Percentiles rank a stretch among this genome's conserved stretches.
Conservation (phyloP, 2,888 invertebrate species). For the Parnassius orleans region DNA sequence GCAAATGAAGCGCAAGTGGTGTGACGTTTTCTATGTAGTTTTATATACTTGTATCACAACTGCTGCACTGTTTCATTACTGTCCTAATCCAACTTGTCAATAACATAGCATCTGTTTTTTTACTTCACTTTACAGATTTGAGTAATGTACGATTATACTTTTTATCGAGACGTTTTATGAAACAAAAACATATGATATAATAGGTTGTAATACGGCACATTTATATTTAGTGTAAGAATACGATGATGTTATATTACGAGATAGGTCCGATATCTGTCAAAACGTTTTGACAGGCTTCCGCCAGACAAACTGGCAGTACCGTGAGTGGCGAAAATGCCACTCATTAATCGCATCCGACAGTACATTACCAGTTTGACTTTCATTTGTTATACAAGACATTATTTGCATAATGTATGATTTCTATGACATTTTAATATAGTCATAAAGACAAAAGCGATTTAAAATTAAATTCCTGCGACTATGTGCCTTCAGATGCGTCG, state of each 20-base stretch:
- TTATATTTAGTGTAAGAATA: slow-evolving; percentile 33
- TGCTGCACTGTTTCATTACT: neutral
- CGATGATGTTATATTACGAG: slow-evolving; percentile 35
- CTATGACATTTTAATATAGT: slow-evolving; percentile 20
- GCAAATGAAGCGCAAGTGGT: too few relatives aligned
- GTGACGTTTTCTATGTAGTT: too few relatives aligned
- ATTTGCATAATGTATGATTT: slow-evolving; percentile 35
- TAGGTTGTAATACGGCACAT: slow-evolving; percentile 13
- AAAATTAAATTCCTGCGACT: slow-evolving; percentile 7
- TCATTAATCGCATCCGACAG: slow-evolving; percentile 66
- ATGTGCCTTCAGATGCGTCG: slow-evolving; percentile 3
- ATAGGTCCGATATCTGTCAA: slow-evolving; percentile 43
- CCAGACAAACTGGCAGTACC: slow-evolving; percentile 48
- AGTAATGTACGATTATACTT: neutral
- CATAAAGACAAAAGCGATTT: slow-evolving; percentile 8
- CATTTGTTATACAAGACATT: slow-evolving; percentile 66
- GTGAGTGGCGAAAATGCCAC: slow-evolving; percentile 58
- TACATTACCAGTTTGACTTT: slow-evolving; percentile 62
- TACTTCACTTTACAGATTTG: neutral
- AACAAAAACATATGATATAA: slow-evolving; percentile 22
- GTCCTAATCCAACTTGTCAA: too few relatives aligned
- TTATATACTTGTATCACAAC: neutral
- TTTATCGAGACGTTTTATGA: neutral
- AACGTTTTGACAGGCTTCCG: slow-evolving; percentile 56
- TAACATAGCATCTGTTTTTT: neutral